Base-by-base conservation (phyloP, 2,888 invertebrate species). In the Epirrhoe tristata region DNA sequence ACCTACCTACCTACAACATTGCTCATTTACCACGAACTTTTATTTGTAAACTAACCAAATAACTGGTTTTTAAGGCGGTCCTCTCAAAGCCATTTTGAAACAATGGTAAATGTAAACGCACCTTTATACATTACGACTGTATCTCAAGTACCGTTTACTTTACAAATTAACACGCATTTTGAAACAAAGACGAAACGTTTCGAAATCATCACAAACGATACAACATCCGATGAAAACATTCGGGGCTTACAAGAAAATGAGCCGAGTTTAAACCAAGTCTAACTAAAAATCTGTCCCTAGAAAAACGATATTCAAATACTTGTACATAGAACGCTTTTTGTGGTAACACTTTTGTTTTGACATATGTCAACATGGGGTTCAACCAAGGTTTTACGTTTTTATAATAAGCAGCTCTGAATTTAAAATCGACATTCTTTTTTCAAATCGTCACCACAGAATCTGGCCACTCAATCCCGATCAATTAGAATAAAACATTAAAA, bases 111-210 rank as follows among this genome's bases (percentile, higher is more conserved):
- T 66, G 63, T 69, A 60, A 39, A 63, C 58, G 31, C 17, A 52
- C 63, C 72, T 69, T 69, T 71, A 71, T 63, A 66, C 72, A 67
- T 75, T 71, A 71, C 70, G 64, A 69, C 54, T 63, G 69, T 71
- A 60, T 67, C 70, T 57, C 53, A 62, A 69, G 24, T 58, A 63
- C 24, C 43, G 72, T 70, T 70, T 72, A 62, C 57, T 62, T 67
- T 63, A n/a, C 1, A 54, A 68, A 75, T 75, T 75, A 75, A 61
- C 75, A 60, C 39, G 65, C 66, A 51, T 73, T 71, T 70, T 71
- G 75, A 75, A 75, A 75, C 75, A 75, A 72, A 75, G 74, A 60
- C 60, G 58, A 55, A 58, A 54, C 10, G 62, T 75, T 72, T 69
- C 71, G 71, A 72, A 66, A 72, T 62, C 46, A 58, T 58, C 63